Evolutionary conservation across 2,888 invertebrate species (phyloP).

Genomic region (Notodonta ziczac): DNA sequence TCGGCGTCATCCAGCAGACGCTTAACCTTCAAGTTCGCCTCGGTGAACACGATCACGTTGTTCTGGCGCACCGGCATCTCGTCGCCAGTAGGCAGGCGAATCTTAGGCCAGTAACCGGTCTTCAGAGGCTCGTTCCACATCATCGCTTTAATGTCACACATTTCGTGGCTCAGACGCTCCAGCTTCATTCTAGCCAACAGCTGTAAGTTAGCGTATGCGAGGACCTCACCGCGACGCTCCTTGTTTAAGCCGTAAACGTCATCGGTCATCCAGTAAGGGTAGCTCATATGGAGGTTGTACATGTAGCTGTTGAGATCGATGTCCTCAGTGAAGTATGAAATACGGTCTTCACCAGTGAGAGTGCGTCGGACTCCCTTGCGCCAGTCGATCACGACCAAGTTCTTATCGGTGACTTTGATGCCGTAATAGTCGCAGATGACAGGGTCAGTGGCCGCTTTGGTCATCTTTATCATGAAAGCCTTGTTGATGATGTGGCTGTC

Average conservation of each 20-base stretch:
- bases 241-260: constrained; percentile 75
- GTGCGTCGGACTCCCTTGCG: constrained; percentile 86
- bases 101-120: constrained; percentile 85
- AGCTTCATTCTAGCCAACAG: constrained; percentile 85
- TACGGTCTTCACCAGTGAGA: constrained; percentile 84
- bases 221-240: constrained; percentile 83
- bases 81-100: constrained; percentile 82
- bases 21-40: constrained; percentile 60
- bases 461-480: constrained; percentile 86
- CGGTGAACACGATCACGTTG: constrained; percentile 57
- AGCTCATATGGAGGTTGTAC: constrained; percentile 87
- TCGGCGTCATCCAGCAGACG: constrained; percentile 72
- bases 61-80: constrained; percentile 83
- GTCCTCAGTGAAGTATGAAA: constrained; percentile 91
- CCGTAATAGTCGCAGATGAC: constrained; percentile 80
- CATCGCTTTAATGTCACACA: constrained; percentile 79
- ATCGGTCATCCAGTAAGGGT: constrained; percentile 88
- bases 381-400: constrained; percentile 87
- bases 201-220: constrained; percentile 86
- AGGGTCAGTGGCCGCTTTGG: constrained; percentile 83
- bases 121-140: constrained; percentile 71
- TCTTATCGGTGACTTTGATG: constrained; percentile 79
- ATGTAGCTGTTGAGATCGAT: constrained; percentile 90
- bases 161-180: constrained; percentile 76
- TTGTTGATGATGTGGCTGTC: constrained; percentile 88